Evolutionary conservation across 2,113 vertebrate species (phyloP).

Genomic region (Gopherus flavomarginatus): DNA sequence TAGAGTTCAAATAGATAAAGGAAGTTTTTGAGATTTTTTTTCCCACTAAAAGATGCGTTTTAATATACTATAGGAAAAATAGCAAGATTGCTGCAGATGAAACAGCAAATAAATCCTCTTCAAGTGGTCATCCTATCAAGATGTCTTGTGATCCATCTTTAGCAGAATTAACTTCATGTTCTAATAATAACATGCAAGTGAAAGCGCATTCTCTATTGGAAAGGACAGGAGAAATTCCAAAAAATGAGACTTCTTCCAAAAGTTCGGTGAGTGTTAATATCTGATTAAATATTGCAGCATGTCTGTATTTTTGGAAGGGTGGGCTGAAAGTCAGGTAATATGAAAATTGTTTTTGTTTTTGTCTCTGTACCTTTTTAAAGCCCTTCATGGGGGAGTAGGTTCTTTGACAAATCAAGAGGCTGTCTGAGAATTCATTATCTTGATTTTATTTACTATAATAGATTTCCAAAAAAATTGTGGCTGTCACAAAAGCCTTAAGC

Average conservation of each 20-base stretch:
- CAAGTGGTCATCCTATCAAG: not conserved
- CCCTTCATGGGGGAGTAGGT: not conserved
- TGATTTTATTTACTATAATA: not conserved
- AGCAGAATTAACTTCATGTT: not conserved
- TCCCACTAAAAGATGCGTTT: not conserved
- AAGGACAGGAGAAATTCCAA: not conserved
- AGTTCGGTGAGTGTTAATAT: conserved; percentile 45
- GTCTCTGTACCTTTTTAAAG: not conserved
- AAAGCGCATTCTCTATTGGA: not conserved
- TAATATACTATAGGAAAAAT: conserved; percentile 31
- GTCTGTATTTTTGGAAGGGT: not conserved
- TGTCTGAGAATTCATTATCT: not conserved
- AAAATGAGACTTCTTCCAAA: not conserved
- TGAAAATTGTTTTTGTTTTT: not conserved
- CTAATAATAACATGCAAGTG: not conserved
- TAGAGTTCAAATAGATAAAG: not conserved
- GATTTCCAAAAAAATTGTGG: not conserved
- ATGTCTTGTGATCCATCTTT: not conserved
- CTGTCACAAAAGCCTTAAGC: not conserved
- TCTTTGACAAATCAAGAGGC: not conserved
- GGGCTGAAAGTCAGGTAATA: not conserved
- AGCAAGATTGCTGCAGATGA: conserved; percentile 46
- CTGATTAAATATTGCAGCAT: not conserved
- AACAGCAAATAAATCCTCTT: not conserved
- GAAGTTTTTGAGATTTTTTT: not conserved